A percentile compares a stretch with the other conserved stretches of the same genome.
Conservation (phyloP, 2,113 vertebrate species). For the Globicephala melas region DNA sequence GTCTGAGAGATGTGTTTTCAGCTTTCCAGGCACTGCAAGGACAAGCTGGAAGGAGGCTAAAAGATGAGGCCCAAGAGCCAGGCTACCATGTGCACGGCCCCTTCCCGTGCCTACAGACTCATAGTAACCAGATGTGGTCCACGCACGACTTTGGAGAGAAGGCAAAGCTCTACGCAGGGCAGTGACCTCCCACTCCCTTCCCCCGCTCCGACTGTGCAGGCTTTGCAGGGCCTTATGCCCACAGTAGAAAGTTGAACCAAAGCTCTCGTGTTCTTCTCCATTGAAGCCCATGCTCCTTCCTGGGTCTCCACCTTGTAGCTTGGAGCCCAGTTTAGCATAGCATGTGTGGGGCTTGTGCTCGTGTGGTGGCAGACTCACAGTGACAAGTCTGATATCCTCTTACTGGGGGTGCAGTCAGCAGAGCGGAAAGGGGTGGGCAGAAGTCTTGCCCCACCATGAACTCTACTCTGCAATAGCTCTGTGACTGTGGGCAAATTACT, state of each 20-base stretch:
- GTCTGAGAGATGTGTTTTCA: background rate
- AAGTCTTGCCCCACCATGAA: background rate
- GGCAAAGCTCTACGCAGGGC: fast-evolving
- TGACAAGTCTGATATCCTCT: background rate
- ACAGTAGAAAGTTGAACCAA: background rate
- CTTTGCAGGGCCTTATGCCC: background rate
- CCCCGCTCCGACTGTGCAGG: fast-evolving
- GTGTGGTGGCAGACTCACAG: background rate
- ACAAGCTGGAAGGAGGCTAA: background rate
- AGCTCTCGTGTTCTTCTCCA: background rate
- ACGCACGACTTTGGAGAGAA: background rate
- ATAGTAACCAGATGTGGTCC: background rate
- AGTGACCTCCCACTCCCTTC: fast-evolving
- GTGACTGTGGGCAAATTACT: background rate
- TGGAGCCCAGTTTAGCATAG: background rate
- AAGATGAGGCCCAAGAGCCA: background rate
- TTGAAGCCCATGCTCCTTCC: background rate
- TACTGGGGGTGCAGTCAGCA: fast-evolving
- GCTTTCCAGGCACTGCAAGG: background rate
- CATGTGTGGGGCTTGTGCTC: background rate
- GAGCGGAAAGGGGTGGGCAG: background rate
- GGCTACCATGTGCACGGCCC: background rate
- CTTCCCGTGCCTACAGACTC: background rate
- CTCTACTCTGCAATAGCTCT: background rate
- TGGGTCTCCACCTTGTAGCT: background rate